Evolutionary conservation across 1,140 invertebrate species (phyloP), one percentile per base, ranked within the genome.

Genomic region (Diplogasteroides magnus): DNA sequence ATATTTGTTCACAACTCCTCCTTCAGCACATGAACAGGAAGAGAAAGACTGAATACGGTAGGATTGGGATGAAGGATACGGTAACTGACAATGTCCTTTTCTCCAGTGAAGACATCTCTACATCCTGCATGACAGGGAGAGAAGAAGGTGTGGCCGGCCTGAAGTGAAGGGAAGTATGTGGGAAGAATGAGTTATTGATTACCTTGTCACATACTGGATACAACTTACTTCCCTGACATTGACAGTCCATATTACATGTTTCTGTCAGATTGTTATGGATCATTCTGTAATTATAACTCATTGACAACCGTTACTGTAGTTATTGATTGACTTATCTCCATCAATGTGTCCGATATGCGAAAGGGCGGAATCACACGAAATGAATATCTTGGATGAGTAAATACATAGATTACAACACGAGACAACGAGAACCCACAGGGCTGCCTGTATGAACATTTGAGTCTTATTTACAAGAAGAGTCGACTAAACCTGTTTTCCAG

Each of bases 111-210:
- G 2, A 71, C 73, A 23, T 83, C 68, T 3, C 74, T 64, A 61
- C 80, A 82, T 15, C 80, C 80, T 55, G 80, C 80, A 73, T 82
- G 80, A 70, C 80, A 82, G 0, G 80, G 80, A 19, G 79, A 82
- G 31, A 77, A 82, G 65, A 71, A 83, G 0, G 76, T 57, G 26
- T 31, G 25, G 1, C 69, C 63, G 26, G 14, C 61, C 37, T 48
- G 37, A 11, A 48, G 19, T 6, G 37, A 19, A 48, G 37, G 19
- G 37, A 48, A 48, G 37, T 11, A 19, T 48, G 37, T 48, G 37
- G n/a, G n/a, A n/a, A n/a, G n/a, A n/a, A n/a, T n/a, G n/a, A n/a
- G n/a, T n/a, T n/a, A n/a, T n/a, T n/a, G n/a, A n/a, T n/a, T 13
- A 31, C 62, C 26, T 15, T 55, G 64, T 78, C 76, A 63, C 80